Evolutionary conservation across 2,888 invertebrate genomes (phyloP).

Genomic region (Lasiommata megera): DNA sequence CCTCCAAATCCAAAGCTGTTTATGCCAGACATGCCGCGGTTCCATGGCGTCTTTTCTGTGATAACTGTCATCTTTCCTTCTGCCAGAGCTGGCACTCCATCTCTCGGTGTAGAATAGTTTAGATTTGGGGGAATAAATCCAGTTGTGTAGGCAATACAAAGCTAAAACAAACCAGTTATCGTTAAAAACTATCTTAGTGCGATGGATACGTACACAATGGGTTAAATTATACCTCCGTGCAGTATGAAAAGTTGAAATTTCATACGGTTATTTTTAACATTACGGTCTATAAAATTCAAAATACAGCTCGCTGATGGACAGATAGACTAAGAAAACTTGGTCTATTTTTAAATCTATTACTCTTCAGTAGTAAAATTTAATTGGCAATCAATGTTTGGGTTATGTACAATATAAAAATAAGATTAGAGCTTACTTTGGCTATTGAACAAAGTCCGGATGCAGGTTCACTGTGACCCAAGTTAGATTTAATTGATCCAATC

Average conservation of each 20-base stretch:
- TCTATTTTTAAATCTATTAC: too few relatives aligned
- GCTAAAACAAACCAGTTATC: slow-evolving; percentile 51
- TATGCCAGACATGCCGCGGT: slow-evolving; percentile 89
- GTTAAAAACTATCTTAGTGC: too few relatives aligned
- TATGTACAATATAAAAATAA: background rate
- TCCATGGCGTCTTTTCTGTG: slow-evolving; percentile 85
- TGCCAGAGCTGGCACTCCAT: slow-evolving; percentile 82
- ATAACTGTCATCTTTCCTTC: slow-evolving; percentile 87
- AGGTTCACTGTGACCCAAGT: slow-evolving; percentile 96
- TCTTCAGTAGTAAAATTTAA: too few relatives aligned
- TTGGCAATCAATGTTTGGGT: too few relatives aligned
- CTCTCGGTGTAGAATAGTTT: slow-evolving; percentile 85
- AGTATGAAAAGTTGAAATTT: too few relatives aligned
- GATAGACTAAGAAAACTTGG: too few relatives aligned
- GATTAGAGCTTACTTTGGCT: slow-evolving; percentile 82
- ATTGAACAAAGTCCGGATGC: slow-evolving; percentile 91
- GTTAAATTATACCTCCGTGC: too few relatives aligned
- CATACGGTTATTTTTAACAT: too few relatives aligned
- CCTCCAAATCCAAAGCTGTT: slow-evolving; percentile 98
- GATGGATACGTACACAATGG: too few relatives aligned
- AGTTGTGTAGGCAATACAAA: slow-evolving; percentile 90
- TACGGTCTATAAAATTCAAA: too few relatives aligned
- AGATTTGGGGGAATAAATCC: slow-evolving; percentile 93
- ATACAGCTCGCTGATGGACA: too few relatives aligned
- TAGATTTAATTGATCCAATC: slow-evolving; percentile 96